Evolutionary conservation across 2,888 invertebrate genomes (phyloP), one percentile per base, ranked within the genome.

Genomic region (Yponomeuta evonymella): DNA sequence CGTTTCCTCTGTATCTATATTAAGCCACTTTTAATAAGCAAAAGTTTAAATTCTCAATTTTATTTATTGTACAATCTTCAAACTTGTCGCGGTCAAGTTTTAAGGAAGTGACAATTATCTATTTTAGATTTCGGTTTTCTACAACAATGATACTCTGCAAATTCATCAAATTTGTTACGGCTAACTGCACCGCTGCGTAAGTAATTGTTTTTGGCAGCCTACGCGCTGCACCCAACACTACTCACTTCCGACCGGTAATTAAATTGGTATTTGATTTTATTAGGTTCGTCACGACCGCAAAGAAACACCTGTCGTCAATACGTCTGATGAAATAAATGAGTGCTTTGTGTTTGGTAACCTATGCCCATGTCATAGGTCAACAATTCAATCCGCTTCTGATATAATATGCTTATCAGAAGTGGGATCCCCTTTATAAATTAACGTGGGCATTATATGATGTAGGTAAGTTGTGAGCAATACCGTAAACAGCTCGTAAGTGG

Each of bases 201-300:
- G 64, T 64, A 64, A 64, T 64, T 64, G 64, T 64, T 64, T 64
- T 64, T 64, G 64, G 64, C 64, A 29, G 23, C 64, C 1, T 29
- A 30, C 64, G 64, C 64, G 64, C 64, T 29, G 64, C 64, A 64
- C 29, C 64, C 64, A 64, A 10, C 29, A 64, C 23, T 64, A 10
- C 8, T 62, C 43, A 43, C 43, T 58, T 58, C 51, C 51, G 51
- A 15, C 51, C 5, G 15, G 51, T 58, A 58, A 15, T 15, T 15
- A 58, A 58, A 58, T 58, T 58, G 8, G 51, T 58, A 58, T 58
- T 58, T 58, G 51, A 58, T 10, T 58, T 58, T 15, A 58, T 15
- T 58, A 2, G 11, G 12, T 51, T 58, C 51, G 51, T 58, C 51
- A 58, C 51, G 51, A 43, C 43, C 51, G 15, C 15, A 58, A 58